Evolutionary conservation across 1,140 invertebrate genomes (phyloP), one percentile per base, ranked within the genome.

Genomic region (Diorhabda elongata): DNA sequence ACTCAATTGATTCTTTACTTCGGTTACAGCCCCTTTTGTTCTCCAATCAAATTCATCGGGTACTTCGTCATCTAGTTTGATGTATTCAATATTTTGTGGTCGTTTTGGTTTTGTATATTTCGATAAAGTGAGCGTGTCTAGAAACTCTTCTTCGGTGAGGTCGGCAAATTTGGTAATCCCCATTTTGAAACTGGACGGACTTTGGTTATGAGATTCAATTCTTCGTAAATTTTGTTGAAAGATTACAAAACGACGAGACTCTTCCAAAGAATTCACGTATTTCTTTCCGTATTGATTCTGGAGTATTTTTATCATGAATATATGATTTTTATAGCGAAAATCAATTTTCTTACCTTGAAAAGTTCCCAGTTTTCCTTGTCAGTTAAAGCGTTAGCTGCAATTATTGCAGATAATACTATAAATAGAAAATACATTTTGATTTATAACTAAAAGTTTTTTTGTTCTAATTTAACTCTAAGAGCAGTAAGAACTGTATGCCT

Each of bases 151-250:
- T 78, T 88, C 89, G 71, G 94, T 85, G 90, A 95, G 85, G 83
- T 96, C 94, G 58, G 88, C 88, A 81, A 90, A 96, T 77, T 93
- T 88, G 81, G 95, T 96, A 73, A 94, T 79, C 52, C 80, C 85
- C 69, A 94, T 76, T 75, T 86, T 87, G 81, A 84, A 95, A 8
- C 83, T 77, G 44, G 88, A 85, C 69, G 86, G 73, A 0, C 92
- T 92, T 61, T 82, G 76, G 71, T 88, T 98, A 78, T 97, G 95
- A 75, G 89, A 86, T 44, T 90, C 90, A 79, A 97, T 92, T 79
- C 88, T 90, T 73, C 89, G 86, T 75, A 88, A 89, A 80, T 95
- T 96, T 76, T 95, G 90, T 80, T 92, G 87, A 78, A 89, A 96
- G 69, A 96, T 91, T 80, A 94, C 93, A 83, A 91, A 85, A 41